Percentiles rank a stretch among this genome's conserved stretches.
phyloP scores from a whole-genome alignment of 2,888 invertebrate species.

The Eurois occulta region DNA sequence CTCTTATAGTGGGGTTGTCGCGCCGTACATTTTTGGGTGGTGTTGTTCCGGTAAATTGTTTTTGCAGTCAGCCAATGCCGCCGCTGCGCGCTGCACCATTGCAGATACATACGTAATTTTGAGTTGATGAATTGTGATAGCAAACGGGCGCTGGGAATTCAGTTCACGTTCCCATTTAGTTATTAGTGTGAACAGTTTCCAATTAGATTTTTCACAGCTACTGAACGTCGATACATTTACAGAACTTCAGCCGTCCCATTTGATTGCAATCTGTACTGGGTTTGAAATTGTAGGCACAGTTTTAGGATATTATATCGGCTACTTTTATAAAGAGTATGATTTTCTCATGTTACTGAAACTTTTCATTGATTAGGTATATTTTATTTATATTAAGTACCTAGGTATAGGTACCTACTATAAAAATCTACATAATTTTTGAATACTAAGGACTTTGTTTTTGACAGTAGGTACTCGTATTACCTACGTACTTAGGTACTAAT shows the following conservation, averaged over 20 bases:
- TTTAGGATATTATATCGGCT: neutral
- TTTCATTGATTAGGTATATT: neutral
- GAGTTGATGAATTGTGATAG: slow-evolving; percentile 69
- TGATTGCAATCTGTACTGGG: slow-evolving; percentile 28
- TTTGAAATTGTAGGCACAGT: neutral
- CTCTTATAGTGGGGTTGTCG: slow-evolving; percentile 68
- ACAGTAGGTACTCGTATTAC: neutral
- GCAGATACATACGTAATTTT: slow-evolving; percentile 56
- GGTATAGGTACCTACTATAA: neutral
- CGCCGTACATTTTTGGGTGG: slow-evolving; percentile 60
- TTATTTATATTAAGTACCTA: too few relatives aligned
- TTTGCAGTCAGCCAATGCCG: slow-evolving; percentile 66
- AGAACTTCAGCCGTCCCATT: slow-evolving; percentile 13
- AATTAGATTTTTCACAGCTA: slow-evolving; percentile 59
- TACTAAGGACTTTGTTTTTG: neutral
- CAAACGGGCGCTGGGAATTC: slow-evolving; percentile 66
- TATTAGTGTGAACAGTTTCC: slow-evolving; percentile 57
- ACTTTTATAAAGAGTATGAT: neutral
- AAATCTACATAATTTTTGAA: neutral
- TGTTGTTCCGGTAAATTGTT: slow-evolving; percentile 69
- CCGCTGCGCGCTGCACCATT: slow-evolving; percentile 57
- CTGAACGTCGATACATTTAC: slow-evolving; percentile 36
- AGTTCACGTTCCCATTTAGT: slow-evolving; percentile 62
- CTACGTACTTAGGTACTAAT: neutral
- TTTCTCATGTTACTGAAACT: neutral